phyloP scores from a whole-genome alignment of 2,888 invertebrate genomes.

The Suillia variegata region DNA sequence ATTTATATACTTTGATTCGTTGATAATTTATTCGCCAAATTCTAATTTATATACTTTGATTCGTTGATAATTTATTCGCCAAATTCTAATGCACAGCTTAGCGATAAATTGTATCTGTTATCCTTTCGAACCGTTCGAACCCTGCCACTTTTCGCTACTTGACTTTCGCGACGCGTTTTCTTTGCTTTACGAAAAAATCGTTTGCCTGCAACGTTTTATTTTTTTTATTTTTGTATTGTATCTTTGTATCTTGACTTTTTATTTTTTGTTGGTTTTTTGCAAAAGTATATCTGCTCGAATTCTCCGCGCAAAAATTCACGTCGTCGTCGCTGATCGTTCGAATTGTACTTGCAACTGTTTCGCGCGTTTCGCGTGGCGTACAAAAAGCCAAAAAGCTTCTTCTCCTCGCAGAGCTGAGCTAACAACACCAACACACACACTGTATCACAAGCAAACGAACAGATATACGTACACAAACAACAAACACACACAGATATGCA shows the following conservation, averaged over 20 bases:
- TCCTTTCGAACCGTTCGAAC: not conserved
- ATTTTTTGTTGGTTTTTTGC: no score
- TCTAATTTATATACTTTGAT: no score
- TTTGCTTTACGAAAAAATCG: not conserved
- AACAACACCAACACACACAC: no score
- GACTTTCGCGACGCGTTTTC: not conserved
- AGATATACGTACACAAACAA: conserved; percentile 1
- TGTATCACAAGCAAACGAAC: no score
- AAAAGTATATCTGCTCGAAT: no score
- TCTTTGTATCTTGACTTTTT: no score
- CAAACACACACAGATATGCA: not conserved
- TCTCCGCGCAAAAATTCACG: conserved; percentile 56
- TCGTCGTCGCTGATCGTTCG: conserved; percentile 59
- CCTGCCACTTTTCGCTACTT: no score
- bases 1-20: no score
- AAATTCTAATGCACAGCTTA: no score
- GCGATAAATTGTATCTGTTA: not conserved
- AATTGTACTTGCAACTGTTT: conserved; percentile 60
- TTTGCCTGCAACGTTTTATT: not conserved
- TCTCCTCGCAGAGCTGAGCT: no score
- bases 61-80: not conserved
- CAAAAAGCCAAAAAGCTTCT: conserved; percentile 51
- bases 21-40: no score
- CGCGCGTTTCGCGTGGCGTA: conserved; percentile 46
- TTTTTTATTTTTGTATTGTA: not conserved